Conservation (phyloP, 1,140 invertebrate genomes). For the Zaprionus camerounensis region DNA sequence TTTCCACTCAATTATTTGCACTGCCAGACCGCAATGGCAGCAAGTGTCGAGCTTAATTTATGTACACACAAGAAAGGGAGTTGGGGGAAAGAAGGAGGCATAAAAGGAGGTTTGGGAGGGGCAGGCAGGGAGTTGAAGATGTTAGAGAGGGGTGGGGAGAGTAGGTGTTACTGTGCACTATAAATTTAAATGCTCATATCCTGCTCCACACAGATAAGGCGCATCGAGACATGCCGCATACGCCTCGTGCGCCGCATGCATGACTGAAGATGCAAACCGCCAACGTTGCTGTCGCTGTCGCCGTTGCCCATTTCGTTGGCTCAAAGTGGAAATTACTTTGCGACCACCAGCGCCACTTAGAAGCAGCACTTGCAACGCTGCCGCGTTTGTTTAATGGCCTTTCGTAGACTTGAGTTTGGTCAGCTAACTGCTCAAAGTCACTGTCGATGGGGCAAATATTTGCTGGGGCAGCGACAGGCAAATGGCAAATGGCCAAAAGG, state of each 20-base stretch:
- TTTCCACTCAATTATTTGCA: constrained; percentile 20
- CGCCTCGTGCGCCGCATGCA: constrained; percentile 23
- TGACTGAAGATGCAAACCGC: constrained; percentile 61
- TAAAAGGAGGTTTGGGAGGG: not conserved
- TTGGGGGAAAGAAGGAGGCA: not conserved
- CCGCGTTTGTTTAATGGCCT: constrained; percentile 76
- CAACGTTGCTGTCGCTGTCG: constrained; percentile 13
- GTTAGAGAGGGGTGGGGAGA: constrained; percentile 7
- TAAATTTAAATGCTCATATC: constrained; percentile 81
- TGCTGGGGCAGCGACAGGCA: constrained; percentile 3
- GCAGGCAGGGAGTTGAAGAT: constrained; percentile 1
- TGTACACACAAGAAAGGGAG: constrained; percentile 53
- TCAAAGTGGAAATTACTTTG: constrained; percentile 77
- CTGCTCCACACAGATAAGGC: constrained; percentile 55
- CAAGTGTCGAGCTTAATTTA: constrained; percentile 57
- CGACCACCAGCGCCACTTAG: constrained; percentile 56
- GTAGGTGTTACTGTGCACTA: constrained; percentile 47
- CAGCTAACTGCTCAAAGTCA: constrained; percentile 53
- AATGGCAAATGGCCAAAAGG: not conserved
- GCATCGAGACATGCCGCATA: not conserved
- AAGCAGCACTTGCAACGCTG: constrained; percentile 67
- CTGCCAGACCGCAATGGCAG: constrained; percentile 12
- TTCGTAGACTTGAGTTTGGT: constrained; percentile 37
- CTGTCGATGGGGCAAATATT: constrained; percentile 51
- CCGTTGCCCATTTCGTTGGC: constrained; percentile 56